Evolutionary conservation across 2,888 invertebrate genomes (phyloP).

Genomic region (Bugula neritina): DNA sequence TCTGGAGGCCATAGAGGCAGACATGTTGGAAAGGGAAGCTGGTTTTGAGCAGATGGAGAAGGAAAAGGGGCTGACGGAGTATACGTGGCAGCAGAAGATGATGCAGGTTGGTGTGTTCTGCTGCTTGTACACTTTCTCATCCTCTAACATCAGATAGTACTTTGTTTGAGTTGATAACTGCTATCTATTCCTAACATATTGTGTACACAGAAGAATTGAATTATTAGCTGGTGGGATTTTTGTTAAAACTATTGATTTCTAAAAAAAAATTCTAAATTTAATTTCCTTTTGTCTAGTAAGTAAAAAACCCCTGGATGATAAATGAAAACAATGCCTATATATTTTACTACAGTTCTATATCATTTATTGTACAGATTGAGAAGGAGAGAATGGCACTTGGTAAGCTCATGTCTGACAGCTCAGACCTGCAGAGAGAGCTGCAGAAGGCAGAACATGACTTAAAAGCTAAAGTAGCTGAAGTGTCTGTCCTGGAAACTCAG

Average conservation of each 20-base stretch:
- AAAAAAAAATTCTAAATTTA: no score
- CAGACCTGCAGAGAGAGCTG: conserved; percentile 50
- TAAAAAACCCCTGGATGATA: no score
- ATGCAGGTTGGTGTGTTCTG: conserved; percentile 23
- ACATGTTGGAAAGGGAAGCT: conserved; percentile 56
- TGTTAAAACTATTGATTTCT: no score
- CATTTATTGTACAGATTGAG: conserved; percentile 24
- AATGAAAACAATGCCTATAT: no score
- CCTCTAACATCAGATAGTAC: no score
- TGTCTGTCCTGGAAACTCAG: conserved; percentile 48
- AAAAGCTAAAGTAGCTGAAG: conserved; percentile 44
- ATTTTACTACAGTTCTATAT: no score
- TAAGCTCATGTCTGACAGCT: conserved; percentile 21
- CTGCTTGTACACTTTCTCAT: no score
- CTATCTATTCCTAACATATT: no score
- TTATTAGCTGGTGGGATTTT: no score
- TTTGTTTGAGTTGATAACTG: no score
- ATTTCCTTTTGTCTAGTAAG: no score
- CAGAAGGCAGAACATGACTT: conserved; percentile 46
- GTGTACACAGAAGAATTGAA: no score
- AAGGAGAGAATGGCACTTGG: conserved; percentile 25
- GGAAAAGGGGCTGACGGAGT: conserved; percentile 48
- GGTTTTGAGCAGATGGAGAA: conserved; percentile 53
- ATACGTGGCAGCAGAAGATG: conserved; percentile 44
- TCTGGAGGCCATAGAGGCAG: conserved; percentile 55